Percentiles rank a stretch among this genome's conserved stretches.
Conservation (phyloP, 1,140 invertebrate species). For the Leptinotarsa texana region DNA sequence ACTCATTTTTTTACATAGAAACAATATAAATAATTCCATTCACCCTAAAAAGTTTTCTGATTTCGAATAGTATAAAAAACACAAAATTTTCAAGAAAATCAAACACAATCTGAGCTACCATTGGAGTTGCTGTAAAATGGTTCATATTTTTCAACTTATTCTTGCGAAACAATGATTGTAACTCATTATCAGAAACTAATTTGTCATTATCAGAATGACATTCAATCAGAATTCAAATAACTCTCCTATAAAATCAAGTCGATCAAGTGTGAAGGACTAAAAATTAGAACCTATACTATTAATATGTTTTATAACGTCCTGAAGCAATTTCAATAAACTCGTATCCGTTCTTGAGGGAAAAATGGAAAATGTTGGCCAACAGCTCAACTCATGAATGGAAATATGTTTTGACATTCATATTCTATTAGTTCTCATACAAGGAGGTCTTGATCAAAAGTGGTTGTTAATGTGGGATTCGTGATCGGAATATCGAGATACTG, state of each 20-base stretch:
- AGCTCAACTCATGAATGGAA: not conserved
- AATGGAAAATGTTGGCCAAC: slow-evolving; percentile 6
- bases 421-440: slow-evolving; percentile 4
- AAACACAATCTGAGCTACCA: too few species aligned
- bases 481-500: not conserved
- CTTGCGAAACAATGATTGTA: too few species aligned
- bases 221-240: not conserved
- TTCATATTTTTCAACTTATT: too few species aligned
- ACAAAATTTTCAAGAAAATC: too few species aligned
- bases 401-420: not conserved
- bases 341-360: not conserved
- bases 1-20: too few species aligned
- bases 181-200: too few species aligned
- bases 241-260: not conserved
- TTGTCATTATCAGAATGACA: too few species aligned
- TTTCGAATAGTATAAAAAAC: too few species aligned
- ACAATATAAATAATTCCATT: too few species aligned
- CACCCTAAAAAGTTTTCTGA: too few species aligned
- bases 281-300: slow-evolving; percentile 9
- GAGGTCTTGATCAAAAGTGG: slow-evolving; percentile 8
- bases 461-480: too few species aligned
- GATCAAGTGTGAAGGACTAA: slow-evolving; percentile 21
- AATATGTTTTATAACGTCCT: slow-evolving; percentile 20
- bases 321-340: slow-evolving; percentile 14
- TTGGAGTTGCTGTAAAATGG: too few species aligned